Evolutionary conservation across 1,140 invertebrate species (phyloP).

Genomic region (Drosophila triauraria): DNA sequence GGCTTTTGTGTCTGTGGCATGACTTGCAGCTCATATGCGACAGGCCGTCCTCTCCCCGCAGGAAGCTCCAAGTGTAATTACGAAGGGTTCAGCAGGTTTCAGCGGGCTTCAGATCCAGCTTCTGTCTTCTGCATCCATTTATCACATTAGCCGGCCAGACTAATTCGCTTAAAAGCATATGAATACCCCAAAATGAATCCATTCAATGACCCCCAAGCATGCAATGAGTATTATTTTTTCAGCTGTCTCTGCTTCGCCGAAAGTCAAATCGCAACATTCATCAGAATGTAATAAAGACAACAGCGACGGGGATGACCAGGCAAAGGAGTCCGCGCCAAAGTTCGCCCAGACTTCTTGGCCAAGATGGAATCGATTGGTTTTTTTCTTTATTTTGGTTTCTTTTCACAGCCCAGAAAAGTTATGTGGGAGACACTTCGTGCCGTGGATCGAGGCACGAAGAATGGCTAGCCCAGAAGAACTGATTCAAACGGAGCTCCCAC

Average conservation of each 20-base stretch:
- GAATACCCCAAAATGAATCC: slow-evolving; percentile 43
- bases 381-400: slow-evolving; percentile 8
- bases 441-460: slow-evolving; percentile 1
- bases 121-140: slow-evolving; percentile 40
- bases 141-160: slow-evolving; percentile 68
- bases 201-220: slow-evolving; percentile 48
- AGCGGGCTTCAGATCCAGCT: background rate
- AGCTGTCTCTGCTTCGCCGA: slow-evolving; percentile 3
- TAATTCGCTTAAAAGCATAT: slow-evolving; percentile 73
- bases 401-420: slow-evolving; percentile 4
- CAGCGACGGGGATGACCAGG: slow-evolving; percentile 4
- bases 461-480: background rate
- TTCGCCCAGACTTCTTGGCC: slow-evolving; percentile 9
- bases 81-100: slow-evolving; percentile 42
- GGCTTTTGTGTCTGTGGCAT: slow-evolving; percentile 30
- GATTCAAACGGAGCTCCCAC: slow-evolving; percentile 5
- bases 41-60: background rate
- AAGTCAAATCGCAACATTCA: slow-evolving; percentile 52
- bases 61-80: slow-evolving; percentile 52
- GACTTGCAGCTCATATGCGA: slow-evolving; percentile 34
- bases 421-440: background rate
- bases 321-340: background rate
- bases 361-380: slow-evolving; percentile 19
- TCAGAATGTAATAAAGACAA: slow-evolving; percentile 55
- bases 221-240: slow-evolving; percentile 40